Percentiles rank a stretch among this genome's conserved stretches.
Evolutionary conservation across 2,113 vertebrate genomes (phyloP).

Genomic region (Phasianus colchicus): DNA sequence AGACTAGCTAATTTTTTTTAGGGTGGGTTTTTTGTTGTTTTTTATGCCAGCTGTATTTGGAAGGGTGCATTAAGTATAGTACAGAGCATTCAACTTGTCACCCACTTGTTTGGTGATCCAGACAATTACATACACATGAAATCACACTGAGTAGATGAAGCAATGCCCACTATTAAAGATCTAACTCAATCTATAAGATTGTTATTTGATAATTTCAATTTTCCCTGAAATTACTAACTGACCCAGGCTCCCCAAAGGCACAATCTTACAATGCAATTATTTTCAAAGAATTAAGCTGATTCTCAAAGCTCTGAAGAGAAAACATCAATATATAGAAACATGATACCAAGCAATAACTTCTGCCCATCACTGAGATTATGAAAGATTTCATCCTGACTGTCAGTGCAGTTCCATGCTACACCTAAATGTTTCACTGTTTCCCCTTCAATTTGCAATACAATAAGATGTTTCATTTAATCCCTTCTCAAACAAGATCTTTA

Average conservation of each 20-base stretch:
- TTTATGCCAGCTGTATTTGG: background rate
- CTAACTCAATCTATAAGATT: background rate
- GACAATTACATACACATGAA: background rate
- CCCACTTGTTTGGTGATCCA: background rate
- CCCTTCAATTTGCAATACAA: background rate
- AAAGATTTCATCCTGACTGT: background rate
- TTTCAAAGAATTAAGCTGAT: background rate
- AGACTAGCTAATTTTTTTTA: background rate
- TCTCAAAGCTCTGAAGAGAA: background rate
- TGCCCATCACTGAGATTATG: background rate
- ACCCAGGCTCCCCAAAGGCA: background rate
- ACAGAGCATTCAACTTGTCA: background rate
- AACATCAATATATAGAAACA: background rate
- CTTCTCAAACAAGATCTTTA: background rate
- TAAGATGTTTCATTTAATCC: background rate
- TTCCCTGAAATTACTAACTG: background rate
- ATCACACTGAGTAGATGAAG: background rate
- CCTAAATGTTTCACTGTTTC: background rate
- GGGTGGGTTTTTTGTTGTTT: no score
- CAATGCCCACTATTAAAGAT: background rate
- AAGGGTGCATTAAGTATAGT: background rate
- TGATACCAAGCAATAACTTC: rapidly evolving
- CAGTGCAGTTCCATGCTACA: background rate
- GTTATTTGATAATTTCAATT: background rate
- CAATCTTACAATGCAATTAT: background rate